Conservation (phyloP, 1,140 invertebrate species). For the Dreissena polymorpha region DNA sequence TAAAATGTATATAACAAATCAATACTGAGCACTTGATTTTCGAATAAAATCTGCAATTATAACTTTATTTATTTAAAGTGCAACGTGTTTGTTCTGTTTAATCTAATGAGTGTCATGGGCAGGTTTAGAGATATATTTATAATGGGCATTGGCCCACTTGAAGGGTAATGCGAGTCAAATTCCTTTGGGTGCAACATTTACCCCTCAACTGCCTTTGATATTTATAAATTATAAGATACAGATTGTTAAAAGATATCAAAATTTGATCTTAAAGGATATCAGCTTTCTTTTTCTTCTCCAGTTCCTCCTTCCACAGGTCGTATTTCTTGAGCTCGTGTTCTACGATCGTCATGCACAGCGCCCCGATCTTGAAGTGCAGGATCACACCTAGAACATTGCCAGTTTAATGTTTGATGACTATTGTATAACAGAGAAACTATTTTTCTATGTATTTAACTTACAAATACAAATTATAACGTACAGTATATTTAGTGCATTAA, state of each 20-base stretch:
- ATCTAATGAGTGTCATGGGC: neutral
- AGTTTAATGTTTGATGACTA: no score
- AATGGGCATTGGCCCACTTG: no score
- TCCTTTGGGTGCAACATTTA: no score
- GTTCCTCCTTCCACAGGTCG: slow-evolving; percentile 95
- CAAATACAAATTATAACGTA: no score
- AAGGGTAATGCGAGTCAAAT: no score
- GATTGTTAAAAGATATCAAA: slow-evolving; percentile 1
- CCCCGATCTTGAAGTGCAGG: slow-evolving; percentile 92
- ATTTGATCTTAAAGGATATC: slow-evolving; percentile 76
- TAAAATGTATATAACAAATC: no score
- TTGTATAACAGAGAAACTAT: no score
- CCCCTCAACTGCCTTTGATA: neutral
- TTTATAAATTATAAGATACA: neutral
- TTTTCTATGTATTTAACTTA: no score
- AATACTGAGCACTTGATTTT: no score
- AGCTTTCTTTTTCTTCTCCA: slow-evolving; percentile 84
- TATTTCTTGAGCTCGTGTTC: slow-evolving; percentile 96
- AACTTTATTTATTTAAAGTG: neutral
- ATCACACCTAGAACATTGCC: slow-evolving; percentile 84
- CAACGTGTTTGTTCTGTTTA: neutral
- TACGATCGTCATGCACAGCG: slow-evolving; percentile 96
- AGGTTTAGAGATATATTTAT: neutral
- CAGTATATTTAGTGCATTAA: no score
- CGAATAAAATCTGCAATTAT: no score